Evolutionary conservation across 2,113 vertebrate species (phyloP).

Genomic region (Melanerpes formicivorus): DNA sequence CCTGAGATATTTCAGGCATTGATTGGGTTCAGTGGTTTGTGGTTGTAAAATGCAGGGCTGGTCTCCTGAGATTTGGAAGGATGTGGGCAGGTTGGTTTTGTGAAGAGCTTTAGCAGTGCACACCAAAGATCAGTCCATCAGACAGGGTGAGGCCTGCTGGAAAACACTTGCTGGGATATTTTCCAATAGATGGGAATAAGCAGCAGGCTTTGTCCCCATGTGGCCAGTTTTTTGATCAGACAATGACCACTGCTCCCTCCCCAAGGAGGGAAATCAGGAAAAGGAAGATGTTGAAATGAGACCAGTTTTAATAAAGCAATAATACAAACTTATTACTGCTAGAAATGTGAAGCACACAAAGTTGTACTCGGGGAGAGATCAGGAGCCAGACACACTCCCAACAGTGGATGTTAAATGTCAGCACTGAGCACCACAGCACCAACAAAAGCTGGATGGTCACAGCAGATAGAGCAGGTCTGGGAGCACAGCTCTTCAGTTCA

Average conservation of each 20-base stretch:
- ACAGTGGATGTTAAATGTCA: not conserved
- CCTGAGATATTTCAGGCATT: not conserved
- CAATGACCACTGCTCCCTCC: not conserved
- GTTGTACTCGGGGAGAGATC: not conserved
- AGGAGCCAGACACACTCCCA: not conserved
- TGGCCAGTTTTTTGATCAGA: not conserved
- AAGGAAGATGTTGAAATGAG: not conserved
- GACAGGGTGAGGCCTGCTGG: not conserved
- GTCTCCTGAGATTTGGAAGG: not conserved
- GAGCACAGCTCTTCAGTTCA: not conserved
- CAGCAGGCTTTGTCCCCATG: not conserved
- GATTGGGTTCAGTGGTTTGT: not conserved
- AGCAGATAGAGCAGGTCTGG: not conserved
- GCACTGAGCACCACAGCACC: not conserved
- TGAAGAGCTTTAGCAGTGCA: not conserved
- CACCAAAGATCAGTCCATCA: not conserved
- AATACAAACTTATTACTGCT: not conserved
- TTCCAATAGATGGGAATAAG: not conserved
- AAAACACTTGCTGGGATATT: not conserved
- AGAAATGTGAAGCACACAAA: not conserved
- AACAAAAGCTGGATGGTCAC: not conserved
- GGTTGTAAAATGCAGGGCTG: not conserved
- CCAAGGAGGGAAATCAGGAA: not conserved
- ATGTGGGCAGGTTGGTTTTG: no score
- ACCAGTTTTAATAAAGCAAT: not conserved